Percentiles rank a stretch among this genome's conserved stretches.
Conservation (phyloP, 35 echinoderm and acorn worm genomes). For the Chiridota heheva region DNA sequence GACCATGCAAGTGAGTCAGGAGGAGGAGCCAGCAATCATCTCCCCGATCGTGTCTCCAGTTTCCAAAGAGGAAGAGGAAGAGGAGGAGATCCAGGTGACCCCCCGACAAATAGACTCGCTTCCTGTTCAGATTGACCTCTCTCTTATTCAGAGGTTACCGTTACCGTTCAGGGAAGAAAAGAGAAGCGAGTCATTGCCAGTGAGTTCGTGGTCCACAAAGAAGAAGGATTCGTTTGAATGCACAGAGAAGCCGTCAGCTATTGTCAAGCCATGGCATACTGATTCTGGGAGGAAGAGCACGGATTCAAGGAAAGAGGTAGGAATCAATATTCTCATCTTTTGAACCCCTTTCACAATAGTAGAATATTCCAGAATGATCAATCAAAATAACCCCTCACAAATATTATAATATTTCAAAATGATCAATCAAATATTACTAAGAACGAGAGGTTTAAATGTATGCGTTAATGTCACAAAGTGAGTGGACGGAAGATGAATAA, state of each 20-base stretch:
- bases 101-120: not conserved
- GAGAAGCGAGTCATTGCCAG: constrained; percentile 1
- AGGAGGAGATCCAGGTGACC: not conserved
- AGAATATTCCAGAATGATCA: too few relatives aligned
- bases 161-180: constrained; percentile 10
- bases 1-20: constrained; percentile 27
- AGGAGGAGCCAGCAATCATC: constrained; percentile 15
- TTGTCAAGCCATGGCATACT: constrained; percentile 48
- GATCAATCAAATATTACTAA: too few relatives aligned
- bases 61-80: constrained; percentile 17
- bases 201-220: constrained; percentile 25
- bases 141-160: constrained; percentile 21
- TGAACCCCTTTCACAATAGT: too few relatives aligned
- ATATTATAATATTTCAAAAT: too few relatives aligned
- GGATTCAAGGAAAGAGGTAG: constrained; percentile 43
- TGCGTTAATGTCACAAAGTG: too few relatives aligned
- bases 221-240: constrained; percentile 38
- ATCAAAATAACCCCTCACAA: too few relatives aligned
- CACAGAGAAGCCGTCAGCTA: constrained; percentile 47
- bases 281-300: constrained; percentile 16
- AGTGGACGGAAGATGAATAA: too few relatives aligned
- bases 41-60: constrained; percentile 9
- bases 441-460: too few relatives aligned
- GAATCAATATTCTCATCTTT: too few relatives aligned
- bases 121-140: constrained; percentile 4